phyloP scores from a whole-genome alignment of 2,888 invertebrate species.

The Spilosoma lubricipeda region DNA sequence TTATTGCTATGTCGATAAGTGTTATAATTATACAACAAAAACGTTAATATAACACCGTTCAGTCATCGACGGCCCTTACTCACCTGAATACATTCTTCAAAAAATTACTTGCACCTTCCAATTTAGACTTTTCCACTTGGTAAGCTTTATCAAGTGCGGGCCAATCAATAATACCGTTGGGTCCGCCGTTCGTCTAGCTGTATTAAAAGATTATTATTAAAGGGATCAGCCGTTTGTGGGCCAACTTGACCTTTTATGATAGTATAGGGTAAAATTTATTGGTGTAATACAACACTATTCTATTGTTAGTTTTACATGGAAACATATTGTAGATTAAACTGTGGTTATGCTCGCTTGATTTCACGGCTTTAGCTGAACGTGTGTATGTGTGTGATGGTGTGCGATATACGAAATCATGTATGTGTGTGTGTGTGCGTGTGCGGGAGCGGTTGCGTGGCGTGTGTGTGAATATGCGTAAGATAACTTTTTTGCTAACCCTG shows the following conservation, averaged over 20 bases:
- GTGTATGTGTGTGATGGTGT: too few species aligned
- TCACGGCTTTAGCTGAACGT: neutral
- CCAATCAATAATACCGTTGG: slow-evolving; percentile 9
- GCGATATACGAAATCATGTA: too few species aligned
- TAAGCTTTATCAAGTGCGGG: neutral
- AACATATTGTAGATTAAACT: neutral
- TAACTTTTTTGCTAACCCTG: too few species aligned
- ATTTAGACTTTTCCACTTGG: slow-evolving; percentile 12
- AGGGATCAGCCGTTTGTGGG: neutral
- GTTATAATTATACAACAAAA: neutral
- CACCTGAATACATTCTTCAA: neutral
- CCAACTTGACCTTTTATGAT: slow-evolving; percentile 6
- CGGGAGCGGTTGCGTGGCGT: too few species aligned
- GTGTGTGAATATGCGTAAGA: too few species aligned
- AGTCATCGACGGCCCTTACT: neutral
- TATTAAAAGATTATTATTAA: slow-evolving; percentile 8
- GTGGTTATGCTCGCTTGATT: neutral
- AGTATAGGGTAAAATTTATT: neutral
- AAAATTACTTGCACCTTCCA: slow-evolving; percentile 1
- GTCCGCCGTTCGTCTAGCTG: neutral
- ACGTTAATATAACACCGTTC: neutral
- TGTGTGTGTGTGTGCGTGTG: too few species aligned
- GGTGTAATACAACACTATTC: neutral
- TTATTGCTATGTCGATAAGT: neutral
- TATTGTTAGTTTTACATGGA: neutral